These are phyloP conservation scores for Hyposmocoma kahamanoa DNA, from an alignment of 1,140 invertebrate species.

Conservation along the genomic window DNA sequence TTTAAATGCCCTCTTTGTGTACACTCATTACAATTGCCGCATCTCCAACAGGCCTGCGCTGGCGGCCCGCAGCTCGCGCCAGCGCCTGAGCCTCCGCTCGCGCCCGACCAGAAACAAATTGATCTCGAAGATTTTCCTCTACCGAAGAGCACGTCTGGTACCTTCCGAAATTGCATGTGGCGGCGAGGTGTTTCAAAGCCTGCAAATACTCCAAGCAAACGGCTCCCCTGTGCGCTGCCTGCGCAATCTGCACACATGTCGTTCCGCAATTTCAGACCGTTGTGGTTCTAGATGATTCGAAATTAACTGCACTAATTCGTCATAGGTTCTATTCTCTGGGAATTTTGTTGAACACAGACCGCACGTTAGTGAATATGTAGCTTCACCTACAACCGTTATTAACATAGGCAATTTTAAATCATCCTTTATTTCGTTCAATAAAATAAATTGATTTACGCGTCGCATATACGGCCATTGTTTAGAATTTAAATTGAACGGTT, in stretches of 20 bases:
- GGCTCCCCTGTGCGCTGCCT: constrained; percentile 5
- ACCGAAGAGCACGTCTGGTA: not conserved
- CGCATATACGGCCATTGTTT: constrained; percentile 28
- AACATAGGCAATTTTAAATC: constrained; percentile 23
- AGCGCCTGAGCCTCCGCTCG: not conserved
- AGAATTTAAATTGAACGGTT: constrained; percentile 14
- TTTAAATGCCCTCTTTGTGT: not conserved
- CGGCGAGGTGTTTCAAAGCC: constrained; percentile 7
- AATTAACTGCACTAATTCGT: constrained; percentile 19
- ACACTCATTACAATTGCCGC: constrained; percentile 3
- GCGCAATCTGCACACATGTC: constrained; percentile 10
- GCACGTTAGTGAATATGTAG: constrained; percentile 28
- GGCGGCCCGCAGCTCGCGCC: not conserved
- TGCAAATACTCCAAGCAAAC: not conserved
- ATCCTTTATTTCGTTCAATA: constrained; percentile 24
- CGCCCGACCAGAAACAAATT: not conserved
- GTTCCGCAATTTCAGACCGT: constrained; percentile 23
- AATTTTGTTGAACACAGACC: constrained; percentile 24
- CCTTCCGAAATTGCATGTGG: constrained; percentile 15
- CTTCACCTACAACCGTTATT: constrained; percentile 27
- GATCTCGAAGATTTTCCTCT: not conserved
- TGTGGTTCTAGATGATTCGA: constrained; percentile 25
- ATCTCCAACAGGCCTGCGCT: not conserved
- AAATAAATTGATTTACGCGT: constrained; percentile 29
- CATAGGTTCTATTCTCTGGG: constrained; percentile 22